Base-by-base conservation (phyloP, 2,888 invertebrate genomes). In the Cataglyphis altisquamis region DNA sequence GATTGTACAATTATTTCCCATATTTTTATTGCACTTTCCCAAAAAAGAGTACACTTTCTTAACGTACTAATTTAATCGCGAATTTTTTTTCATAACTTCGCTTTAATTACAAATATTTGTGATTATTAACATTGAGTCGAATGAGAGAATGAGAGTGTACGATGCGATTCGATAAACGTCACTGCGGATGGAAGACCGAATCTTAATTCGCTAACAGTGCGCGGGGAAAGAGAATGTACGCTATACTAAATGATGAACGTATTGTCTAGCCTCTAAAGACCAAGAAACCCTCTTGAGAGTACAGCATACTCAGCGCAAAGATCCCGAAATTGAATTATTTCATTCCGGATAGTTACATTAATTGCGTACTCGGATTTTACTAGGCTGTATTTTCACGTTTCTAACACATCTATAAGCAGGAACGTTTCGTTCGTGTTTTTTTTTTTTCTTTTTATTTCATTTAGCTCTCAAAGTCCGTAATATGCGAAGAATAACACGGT, bases 11-110 rank as follows among this genome's bases (percentile, higher is more conserved):
- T 86, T 87, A 81, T 84, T 89, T 92, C 90, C 86, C 90, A 92
- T 87, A 90, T 88, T 92, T 91, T 94, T 94, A 94, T 94, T 94
- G 93, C 93, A 94, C 93, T 94, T 93, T 93, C 93, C 94, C 93
- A 93, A 90, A 92, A 48, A 90, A 91, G 91, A 92, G 91, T 92
- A 93, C 92, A 92, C 87, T 91, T 90, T 80, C 78, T 90, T 86
- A 82, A 88, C 85, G 88, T 88, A 86, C 78, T 86, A 68, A 77
- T 77, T 90, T 89, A 85, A 77, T 74, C 39, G 72, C 66, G 73
- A 74, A 52, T 52, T 52, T 8, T 15, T 72, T 72, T 85, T 85
- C 75, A 68, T 82, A 89, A 87, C 10, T 82, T 84, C 78, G 68
- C 67, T 72, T 73, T 81, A 84, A 84, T 86, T 84, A 85, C 84